Percentiles rank a stretch among this genome's conserved stretches.
phyloP scores from a whole-genome alignment of 2,888 invertebrate genomes.

The Conchocele bisecta region DNA sequence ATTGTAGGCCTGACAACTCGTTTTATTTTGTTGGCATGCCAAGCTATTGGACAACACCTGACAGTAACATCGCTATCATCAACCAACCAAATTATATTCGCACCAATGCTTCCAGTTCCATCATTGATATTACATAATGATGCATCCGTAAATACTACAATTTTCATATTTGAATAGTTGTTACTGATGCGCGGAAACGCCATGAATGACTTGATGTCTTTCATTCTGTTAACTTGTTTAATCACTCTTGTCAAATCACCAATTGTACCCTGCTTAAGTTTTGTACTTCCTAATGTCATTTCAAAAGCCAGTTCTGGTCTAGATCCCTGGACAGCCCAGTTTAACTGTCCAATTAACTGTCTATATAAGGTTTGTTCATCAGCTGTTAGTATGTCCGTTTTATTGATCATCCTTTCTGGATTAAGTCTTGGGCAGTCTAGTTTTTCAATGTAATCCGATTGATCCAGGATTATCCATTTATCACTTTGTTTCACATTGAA shows the following conservation, averaged over 20 bases:
- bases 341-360: constrained; percentile 19
- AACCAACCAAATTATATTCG: constrained; percentile 33
- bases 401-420: not conserved
- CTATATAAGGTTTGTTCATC: constrained; percentile 11
- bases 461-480: not conserved
- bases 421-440: not conserved
- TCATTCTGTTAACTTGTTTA: constrained; percentile 18
- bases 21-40: constrained; percentile 41
- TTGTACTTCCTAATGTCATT: constrained; percentile 32
- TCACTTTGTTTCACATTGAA: constrained; percentile 19
- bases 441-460: constrained; percentile 9
- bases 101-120: constrained; percentile 33
- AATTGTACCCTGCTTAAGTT: constrained; percentile 21
- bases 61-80: constrained; percentile 24
- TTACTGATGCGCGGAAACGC: constrained; percentile 24
- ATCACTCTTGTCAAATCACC: constrained; percentile 12
- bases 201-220: constrained; percentile 23
- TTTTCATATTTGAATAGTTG: too few relatives aligned
- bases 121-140: constrained; percentile 40
- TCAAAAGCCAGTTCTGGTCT: constrained; percentile 34
- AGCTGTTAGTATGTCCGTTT: constrained; percentile 2
- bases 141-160: constrained; percentile 33
- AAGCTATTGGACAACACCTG: constrained; percentile 25
- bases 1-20: constrained; percentile 36
- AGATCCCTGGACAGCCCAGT: constrained; percentile 34